Evolutionary conservation across 2,888 invertebrate species (phyloP).

Genomic region (Micoletzkya japonica): DNA sequence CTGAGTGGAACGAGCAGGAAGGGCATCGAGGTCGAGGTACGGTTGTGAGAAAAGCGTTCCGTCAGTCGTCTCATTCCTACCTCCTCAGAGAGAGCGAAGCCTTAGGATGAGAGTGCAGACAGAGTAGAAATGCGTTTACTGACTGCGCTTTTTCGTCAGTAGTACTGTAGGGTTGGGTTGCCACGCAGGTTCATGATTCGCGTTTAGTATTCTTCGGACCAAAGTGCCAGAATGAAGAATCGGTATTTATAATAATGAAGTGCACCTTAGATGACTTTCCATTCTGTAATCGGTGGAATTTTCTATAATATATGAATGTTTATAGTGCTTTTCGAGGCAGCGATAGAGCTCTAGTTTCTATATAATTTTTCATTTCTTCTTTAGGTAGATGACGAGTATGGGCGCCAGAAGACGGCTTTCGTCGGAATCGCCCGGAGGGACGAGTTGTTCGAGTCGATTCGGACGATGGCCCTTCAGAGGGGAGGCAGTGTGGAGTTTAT

Average conservation of each 20-base stretch:
- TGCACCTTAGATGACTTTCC: too few relatives aligned
- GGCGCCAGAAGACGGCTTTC: constrained; percentile 18
- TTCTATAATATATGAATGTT: too few relatives aligned
- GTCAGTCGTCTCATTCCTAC: background rate
- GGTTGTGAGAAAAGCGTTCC: background rate
- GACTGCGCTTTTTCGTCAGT: constrained; percentile 44
- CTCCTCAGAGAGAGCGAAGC: constrained; percentile 15
- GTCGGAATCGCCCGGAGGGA: constrained; percentile 15
- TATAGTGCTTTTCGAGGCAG: too few relatives aligned
- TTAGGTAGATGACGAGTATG: background rate
- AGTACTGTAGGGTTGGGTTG: constrained; percentile 34
- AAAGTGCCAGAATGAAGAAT: too few relatives aligned
- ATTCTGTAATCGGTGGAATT: background rate
- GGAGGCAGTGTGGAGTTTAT: too few relatives aligned
- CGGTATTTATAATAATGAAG: too few relatives aligned
- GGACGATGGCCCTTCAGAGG: too few relatives aligned
- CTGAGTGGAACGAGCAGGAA: too few relatives aligned
- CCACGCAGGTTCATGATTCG: background rate
- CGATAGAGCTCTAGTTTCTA: too few relatives aligned
- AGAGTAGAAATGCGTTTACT: constrained; percentile 22
- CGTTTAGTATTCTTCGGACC: too few relatives aligned
- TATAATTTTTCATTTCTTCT: background rate
- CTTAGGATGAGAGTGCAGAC: too few relatives aligned
- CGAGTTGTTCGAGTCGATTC: constrained; percentile 17
- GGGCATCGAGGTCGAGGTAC: constrained; percentile 6